Evolutionary conservation across 2,888 invertebrate species (phyloP).

Genomic region (Ectemnius lituratus): DNA sequence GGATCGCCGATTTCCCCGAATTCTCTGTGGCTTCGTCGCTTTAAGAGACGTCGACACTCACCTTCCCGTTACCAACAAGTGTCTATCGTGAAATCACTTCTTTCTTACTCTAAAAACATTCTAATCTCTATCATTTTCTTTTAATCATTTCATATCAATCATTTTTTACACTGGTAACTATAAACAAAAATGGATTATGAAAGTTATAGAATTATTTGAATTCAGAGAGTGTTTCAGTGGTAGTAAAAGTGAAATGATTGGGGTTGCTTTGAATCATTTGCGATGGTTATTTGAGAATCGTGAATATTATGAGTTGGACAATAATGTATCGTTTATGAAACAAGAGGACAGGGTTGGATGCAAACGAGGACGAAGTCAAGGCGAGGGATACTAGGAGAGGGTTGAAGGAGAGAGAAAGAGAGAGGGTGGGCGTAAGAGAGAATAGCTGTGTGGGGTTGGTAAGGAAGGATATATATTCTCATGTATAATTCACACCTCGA

Average conservation of each 20-base stretch:
- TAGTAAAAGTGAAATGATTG: no score
- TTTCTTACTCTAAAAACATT: no score
- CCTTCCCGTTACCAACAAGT: no score
- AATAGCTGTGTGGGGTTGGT: slow-evolving; percentile 35
- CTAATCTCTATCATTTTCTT: no score
- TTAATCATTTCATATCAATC: no score
- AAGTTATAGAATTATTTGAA: no score
- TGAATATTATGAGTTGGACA: not conserved
- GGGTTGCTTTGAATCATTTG: no score
- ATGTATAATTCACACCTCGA: slow-evolving; percentile 78
- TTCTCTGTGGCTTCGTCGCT: slow-evolving; percentile 16
- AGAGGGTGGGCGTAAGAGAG: slow-evolving; percentile 18
- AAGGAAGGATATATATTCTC: slow-evolving; percentile 68
- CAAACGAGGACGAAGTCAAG: slow-evolving; percentile 69
- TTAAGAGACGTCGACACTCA: not conserved
- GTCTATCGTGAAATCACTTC: no score
- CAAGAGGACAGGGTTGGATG: slow-evolving; percentile 43
- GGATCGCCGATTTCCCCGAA: slow-evolving; percentile 50
- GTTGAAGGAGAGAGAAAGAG: slow-evolving; percentile 29
- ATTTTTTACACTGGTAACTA: no score
- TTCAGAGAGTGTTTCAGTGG: no score
- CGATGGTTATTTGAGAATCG: no score
- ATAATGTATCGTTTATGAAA: slow-evolving; percentile 44
- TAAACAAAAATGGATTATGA: no score
- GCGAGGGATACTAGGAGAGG: slow-evolving; percentile 40